Evolutionary conservation across 1,140 invertebrate species (phyloP).

Genomic region (Pollicipes pollicipes): DNA sequence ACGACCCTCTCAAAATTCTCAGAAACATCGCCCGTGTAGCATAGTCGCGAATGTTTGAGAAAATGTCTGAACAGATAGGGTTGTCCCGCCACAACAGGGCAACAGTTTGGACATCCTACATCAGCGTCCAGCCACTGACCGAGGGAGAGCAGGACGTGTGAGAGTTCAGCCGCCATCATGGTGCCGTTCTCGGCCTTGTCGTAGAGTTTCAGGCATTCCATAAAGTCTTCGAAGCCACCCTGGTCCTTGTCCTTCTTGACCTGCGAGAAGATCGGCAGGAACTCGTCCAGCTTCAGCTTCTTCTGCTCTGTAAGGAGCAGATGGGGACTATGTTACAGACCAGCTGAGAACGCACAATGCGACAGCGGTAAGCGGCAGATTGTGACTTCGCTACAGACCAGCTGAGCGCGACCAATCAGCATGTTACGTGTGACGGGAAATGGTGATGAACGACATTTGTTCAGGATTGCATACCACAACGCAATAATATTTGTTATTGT

Average conservation of each 20-base stretch:
- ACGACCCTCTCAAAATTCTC: too few species aligned
- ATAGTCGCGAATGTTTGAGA: not conserved
- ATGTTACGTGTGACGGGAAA: too few species aligned
- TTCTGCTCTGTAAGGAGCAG: conserved; percentile 44
- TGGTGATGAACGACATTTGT: too few species aligned
- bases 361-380: too few species aligned
- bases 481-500: too few species aligned
- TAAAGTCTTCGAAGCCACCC: conserved; percentile 94
- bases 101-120: not conserved
- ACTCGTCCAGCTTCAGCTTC: conserved; percentile 77
- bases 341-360: too few species aligned
- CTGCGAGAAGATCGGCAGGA: conserved; percentile 92
- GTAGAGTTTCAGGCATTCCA: conserved; percentile 97
- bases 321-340: too few species aligned
- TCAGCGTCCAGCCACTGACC: conserved; percentile 40
- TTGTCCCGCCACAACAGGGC: too few species aligned
- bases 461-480: too few species aligned
- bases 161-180: conserved; percentile 90
- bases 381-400: too few species aligned
- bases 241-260: conserved; percentile 93
- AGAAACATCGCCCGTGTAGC: too few species aligned
- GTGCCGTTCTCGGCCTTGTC: conserved; percentile 94
- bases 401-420: too few species aligned
- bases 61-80: not conserved
- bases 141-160: conserved; percentile 83